Percentiles rank a stretch among this genome's conserved stretches.
phyloP scores from a whole-genome alignment of 2,113 vertebrate species.

The Nerophis lumbriciformis region DNA sequence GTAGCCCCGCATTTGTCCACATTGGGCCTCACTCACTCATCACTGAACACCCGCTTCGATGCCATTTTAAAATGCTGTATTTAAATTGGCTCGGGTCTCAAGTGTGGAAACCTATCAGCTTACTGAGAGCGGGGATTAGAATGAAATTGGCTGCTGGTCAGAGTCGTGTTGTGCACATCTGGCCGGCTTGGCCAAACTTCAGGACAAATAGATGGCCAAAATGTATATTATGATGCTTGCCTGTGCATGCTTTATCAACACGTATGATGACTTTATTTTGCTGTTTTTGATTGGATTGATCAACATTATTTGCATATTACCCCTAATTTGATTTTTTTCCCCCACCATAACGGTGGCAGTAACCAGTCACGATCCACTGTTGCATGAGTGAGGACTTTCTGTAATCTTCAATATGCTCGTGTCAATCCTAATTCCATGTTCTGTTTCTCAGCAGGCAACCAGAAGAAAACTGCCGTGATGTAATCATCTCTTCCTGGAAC shows the following conservation, averaged over 20 bases:
- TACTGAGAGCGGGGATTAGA: conserved; percentile 52
- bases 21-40: neutral
- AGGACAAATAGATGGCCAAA: conserved; percentile 39
- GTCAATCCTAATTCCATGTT: conserved; percentile 37
- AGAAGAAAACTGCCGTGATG: conserved; percentile 71
- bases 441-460: conserved; percentile 58
- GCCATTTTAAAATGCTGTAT: conserved; percentile 21
- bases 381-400: conserved; percentile 63
- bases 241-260: conserved; percentile 51
- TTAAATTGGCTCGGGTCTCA: conserved; percentile 47
- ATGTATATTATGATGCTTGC: conserved; percentile 37
- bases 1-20: neutral
- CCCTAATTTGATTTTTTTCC: conserved; percentile 4
- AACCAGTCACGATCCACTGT: conserved; percentile 65
- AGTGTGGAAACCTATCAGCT: conserved; percentile 41
- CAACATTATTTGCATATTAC: neutral
- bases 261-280: conserved; percentile 1
- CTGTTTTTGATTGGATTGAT: conserved; percentile 6
- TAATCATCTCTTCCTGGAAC: conserved; percentile 48
- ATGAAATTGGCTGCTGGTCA: conserved; percentile 56
- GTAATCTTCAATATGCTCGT: conserved; percentile 16
- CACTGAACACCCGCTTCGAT: neutral
- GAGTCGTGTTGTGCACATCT: conserved; percentile 54
- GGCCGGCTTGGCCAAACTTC: conserved; percentile 31
- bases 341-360: conserved; percentile 44